Evolutionary conservation across 2,888 invertebrate species (phyloP), one percentile per base, ranked within the genome.

Genomic region (Tetragnatha montana): DNA sequence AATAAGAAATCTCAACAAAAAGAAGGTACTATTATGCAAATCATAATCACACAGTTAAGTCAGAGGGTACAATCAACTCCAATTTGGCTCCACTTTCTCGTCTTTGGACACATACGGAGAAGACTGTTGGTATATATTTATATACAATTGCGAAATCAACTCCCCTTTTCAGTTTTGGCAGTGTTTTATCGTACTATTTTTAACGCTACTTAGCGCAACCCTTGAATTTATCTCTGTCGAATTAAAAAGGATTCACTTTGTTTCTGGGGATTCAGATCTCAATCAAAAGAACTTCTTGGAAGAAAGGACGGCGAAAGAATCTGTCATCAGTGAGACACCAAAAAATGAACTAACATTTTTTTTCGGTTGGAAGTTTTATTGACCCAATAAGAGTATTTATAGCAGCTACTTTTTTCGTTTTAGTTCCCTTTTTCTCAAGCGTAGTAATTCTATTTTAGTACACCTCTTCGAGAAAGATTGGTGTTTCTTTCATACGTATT

Each of bases 191-290:
- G 50, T 80, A 22, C 82, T 82, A 82, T 82, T 82, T 82, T 73
- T 74, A 60, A 49, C 51, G 21, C 82, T 82, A 82, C 82, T 82
- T 82, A 82, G 60, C 50, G 71, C 74, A 82, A 71, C 73, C 51
- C 82, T 82, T 71, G 22, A 70, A 81, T 81, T 81, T 81, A 81
- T 81, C 81, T 81, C 51, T 8, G 50, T 82, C 82, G 73, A 82
- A 73, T 74, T 82, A 35, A 71, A 60, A 10, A 60, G 60, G 17
- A 60, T 60, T 10, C 60, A 4, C 60, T 60, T n/a, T 60, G 60
- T 60, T 60, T 17, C 60, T 60, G 17, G 60, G 60, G 60, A 60
- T 17, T 12, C 60, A 60, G 4, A 10, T 7, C 60, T 17, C 60
- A 17, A 8, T 60, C 60, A 60, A 60, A n/a, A 60, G 60, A 60